Evolutionary conservation across 2,797 vertebrate species (phyloP).

Genomic region (Schizopygopsis pylzovi): DNA sequence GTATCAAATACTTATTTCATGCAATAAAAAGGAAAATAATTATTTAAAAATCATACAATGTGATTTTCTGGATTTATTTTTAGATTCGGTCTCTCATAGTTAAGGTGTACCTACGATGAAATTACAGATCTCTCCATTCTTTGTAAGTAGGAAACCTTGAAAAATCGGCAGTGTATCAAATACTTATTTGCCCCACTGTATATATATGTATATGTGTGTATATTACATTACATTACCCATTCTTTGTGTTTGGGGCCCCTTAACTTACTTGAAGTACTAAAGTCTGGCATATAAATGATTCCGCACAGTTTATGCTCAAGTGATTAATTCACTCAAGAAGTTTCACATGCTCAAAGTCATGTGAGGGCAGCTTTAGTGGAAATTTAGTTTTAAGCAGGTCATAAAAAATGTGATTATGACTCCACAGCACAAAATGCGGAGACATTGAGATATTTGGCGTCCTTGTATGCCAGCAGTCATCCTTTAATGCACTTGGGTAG

Average conservation of each 20-base stretch:
- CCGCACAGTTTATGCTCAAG: background rate
- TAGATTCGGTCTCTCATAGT: too few relatives aligned
- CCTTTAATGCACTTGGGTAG: constrained; percentile 90
- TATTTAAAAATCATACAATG: too few relatives aligned
- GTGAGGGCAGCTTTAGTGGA: background rate
- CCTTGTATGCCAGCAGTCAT: constrained; percentile 91
- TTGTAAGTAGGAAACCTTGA: too few relatives aligned
- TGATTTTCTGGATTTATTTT: too few relatives aligned
- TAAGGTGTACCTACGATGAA: too few relatives aligned
- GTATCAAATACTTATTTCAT: too few relatives aligned
- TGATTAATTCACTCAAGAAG: background rate
- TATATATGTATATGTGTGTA: constrained; percentile 50
- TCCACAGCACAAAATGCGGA: constrained; percentile 89
- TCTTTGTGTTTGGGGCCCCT: background rate
- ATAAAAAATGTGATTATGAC: background rate
- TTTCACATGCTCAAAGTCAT: background rate
- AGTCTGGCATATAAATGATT: background rate
- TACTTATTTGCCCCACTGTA: too few relatives aligned
- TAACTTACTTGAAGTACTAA: background rate
- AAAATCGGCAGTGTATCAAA: too few relatives aligned
- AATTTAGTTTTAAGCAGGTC: background rate
- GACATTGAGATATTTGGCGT: constrained; percentile 91
- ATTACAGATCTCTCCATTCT: too few relatives aligned
- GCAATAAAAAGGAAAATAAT: too few relatives aligned
- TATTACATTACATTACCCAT: background rate